Percentiles rank a stretch among this genome's conserved stretches.
Conservation (phyloP, 2,113 vertebrate species). For the Pyrgilauda ruficollis region DNA sequence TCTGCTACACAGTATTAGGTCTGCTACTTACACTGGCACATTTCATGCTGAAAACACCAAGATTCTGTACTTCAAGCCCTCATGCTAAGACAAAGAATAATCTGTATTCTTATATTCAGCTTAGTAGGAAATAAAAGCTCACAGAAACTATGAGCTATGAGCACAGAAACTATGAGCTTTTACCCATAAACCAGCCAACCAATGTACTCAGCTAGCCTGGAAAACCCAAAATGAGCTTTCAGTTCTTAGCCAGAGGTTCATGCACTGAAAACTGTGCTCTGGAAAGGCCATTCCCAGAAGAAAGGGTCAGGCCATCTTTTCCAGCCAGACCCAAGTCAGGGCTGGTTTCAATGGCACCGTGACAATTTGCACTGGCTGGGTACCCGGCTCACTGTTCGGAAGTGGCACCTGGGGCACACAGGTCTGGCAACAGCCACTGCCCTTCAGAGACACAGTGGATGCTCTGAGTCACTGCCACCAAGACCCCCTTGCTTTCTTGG, state of each 20-base stretch:
- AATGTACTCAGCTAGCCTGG: background rate
- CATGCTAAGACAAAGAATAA: background rate
- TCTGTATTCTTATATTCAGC: background rate
- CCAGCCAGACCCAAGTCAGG: background rate
- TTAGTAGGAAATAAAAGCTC: background rate
- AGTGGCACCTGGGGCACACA: background rate
- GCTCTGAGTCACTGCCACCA: background rate
- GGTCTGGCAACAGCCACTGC: background rate
- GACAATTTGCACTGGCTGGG: background rate
- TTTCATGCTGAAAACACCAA: background rate
- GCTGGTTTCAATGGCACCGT: fast-evolving
- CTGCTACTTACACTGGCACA: background rate
- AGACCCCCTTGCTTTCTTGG: background rate
- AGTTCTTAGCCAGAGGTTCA: background rate
- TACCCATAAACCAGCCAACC: background rate
- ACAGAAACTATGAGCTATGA: background rate
- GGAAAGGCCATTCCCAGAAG: background rate
- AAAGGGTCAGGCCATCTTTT: background rate
- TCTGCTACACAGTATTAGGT: background rate
- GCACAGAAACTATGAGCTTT: background rate
- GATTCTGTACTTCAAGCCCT: background rate
- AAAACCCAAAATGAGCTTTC: background rate
- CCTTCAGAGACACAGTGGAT: fast-evolving
- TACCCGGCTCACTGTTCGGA: fast-evolving
- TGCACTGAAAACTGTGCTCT: background rate